phyloP scores from a whole-genome alignment of 2,888 invertebrate genomes.

The Prenolepis imparis region DNA sequence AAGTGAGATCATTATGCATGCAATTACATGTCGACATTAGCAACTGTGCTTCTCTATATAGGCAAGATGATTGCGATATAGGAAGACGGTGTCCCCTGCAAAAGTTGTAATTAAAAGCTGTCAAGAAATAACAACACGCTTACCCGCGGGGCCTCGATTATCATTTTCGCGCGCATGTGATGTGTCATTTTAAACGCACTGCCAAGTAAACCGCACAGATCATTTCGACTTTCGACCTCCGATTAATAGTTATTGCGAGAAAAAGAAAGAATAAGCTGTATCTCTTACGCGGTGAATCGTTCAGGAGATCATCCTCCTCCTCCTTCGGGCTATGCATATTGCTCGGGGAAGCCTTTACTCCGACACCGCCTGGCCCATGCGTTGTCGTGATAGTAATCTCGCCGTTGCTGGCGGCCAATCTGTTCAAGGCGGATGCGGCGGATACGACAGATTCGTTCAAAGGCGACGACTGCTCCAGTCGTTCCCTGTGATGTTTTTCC shows the following conservation, averaged over 20 bases:
- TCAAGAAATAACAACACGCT: constrained; percentile 38
- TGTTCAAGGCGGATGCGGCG: constrained; percentile 89
- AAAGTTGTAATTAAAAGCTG: constrained; percentile 57
- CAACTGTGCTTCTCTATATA: constrained; percentile 34
- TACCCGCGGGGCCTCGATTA: constrained; percentile 48
- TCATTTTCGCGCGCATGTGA: constrained; percentile 41
- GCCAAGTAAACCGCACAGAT: constrained; percentile 34
- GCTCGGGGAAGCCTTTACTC: constrained; percentile 84
- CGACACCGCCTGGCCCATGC: constrained; percentile 87
- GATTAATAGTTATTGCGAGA: constrained; percentile 8
- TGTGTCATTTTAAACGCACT: constrained; percentile 41
- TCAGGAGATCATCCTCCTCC: constrained; percentile 89
- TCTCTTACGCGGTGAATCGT: constrained; percentile 96
- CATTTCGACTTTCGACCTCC: constrained; percentile 35
- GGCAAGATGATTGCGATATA: constrained; percentile 52
- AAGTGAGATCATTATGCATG: constrained; percentile 56
- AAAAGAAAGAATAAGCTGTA: constrained; percentile 1
- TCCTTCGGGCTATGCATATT: constrained; percentile 85
- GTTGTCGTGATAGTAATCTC: constrained; percentile 94
- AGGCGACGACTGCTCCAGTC: constrained; percentile 86
- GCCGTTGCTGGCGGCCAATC: constrained; percentile 92
- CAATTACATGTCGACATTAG: constrained; percentile 49
- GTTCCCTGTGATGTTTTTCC: constrained; percentile 86
- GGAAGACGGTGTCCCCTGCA: constrained; percentile 44
- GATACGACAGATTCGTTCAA: constrained; percentile 87